These are phyloP conservation scores for Timema cristinae DNA, from an alignment of 2,888 invertebrate genomes.

Conservation along the genomic window DNA sequence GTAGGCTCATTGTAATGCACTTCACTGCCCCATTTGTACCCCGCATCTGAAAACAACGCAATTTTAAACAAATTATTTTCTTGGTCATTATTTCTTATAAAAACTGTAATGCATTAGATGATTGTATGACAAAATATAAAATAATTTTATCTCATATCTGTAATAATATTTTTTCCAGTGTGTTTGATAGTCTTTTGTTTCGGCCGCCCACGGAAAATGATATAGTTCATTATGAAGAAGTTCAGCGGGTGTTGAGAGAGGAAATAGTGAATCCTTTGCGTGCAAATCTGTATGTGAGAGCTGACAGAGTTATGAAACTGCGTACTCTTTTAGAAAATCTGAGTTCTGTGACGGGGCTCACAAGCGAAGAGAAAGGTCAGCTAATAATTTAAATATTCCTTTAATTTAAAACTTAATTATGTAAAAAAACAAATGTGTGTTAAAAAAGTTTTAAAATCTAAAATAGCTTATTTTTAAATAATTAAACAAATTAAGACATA, in stretches of 20 bases:
- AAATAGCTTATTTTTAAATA: too few relatives aligned
- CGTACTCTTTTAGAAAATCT: slow-evolving; percentile 81
- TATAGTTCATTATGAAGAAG: slow-evolving; percentile 58
- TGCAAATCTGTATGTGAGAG: slow-evolving; percentile 83
- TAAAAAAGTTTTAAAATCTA: too few relatives aligned
- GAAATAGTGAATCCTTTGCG: slow-evolving; percentile 96
- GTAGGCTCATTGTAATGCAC: neutral
- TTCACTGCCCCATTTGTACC: neutral
- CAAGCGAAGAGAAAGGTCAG: slow-evolving; percentile 81
- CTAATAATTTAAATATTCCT: too few relatives aligned
- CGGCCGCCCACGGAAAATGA: slow-evolving; percentile 55
- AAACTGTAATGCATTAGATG: neutral
- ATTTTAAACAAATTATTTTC: neutral
- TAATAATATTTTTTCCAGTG: slow-evolving; percentile 48
- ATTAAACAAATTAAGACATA: too few relatives aligned
- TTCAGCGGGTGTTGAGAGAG: slow-evolving; percentile 84
- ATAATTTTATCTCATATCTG: neutral
- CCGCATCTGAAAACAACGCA: neutral
- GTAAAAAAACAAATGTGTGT: too few relatives aligned
- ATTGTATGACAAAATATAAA: neutral
- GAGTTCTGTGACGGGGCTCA: slow-evolving; percentile 86
- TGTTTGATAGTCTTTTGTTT: slow-evolving; percentile 86
- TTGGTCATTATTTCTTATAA: neutral
- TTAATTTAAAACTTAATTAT: too few relatives aligned
- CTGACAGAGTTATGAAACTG: slow-evolving; percentile 94